Evolutionary conservation across 2,797 vertebrate genomes (phyloP).

Genomic region (Neoniphon sammara): DNA sequence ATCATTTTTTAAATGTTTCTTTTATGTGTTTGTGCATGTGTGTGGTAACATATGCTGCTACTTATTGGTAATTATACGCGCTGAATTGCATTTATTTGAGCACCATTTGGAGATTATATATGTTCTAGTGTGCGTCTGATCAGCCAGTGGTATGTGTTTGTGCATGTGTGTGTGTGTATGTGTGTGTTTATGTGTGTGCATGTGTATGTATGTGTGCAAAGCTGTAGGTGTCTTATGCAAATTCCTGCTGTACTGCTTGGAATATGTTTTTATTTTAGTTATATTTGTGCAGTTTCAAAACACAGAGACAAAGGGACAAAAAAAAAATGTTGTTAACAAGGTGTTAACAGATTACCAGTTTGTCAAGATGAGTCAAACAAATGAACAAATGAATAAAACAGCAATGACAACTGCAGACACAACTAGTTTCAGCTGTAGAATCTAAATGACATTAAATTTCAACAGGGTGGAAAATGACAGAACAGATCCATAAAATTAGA

Average conservation of each 20-base stretch:
- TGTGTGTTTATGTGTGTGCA: conserved; percentile 19
- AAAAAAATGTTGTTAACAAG: neutral
- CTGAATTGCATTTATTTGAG: conserved; percentile 6
- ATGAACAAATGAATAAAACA: too few species aligned
- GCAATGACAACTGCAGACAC: too few species aligned
- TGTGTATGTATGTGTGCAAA: conserved; percentile 2
- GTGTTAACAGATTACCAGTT: neutral
- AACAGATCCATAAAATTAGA: too few species aligned
- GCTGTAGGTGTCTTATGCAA: conserved; percentile 18
- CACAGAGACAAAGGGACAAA: neutral
- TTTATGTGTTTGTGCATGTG: conserved; percentile 48
- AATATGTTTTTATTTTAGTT: conserved; percentile 11
- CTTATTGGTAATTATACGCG: conserved; percentile 21
- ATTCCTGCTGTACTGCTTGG: conserved; percentile 49
- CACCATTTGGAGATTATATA: conserved; percentile 24
- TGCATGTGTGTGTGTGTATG: neutral
- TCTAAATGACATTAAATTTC: too few species aligned
- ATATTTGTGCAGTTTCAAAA: conserved; percentile 1
- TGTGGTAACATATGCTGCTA: conserved; percentile 39
- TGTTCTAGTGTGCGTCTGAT: conserved; percentile 27
- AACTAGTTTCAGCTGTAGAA: too few species aligned
- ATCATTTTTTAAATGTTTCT: conserved; percentile 49
- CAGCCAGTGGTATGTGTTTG: conserved; percentile 9
- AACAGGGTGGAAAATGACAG: too few species aligned
- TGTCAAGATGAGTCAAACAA: too few species aligned